Conservation (phyloP, 2,888 invertebrate species). For the Linnaemya vulpina region DNA sequence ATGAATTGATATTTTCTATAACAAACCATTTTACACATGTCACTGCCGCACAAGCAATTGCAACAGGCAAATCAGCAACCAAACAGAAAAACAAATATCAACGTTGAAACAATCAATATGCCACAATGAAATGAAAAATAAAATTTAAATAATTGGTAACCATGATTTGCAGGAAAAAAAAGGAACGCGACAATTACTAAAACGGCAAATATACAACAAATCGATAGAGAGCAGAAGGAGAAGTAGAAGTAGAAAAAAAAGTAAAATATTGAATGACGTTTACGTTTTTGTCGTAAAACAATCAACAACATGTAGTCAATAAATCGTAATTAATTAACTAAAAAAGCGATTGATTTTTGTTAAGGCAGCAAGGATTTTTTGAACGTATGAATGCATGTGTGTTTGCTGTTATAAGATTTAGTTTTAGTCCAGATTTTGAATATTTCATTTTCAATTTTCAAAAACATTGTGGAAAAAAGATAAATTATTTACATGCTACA, state of each 20-base stretch:
- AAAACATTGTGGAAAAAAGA: constrained; percentile 50
- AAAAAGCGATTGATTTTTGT: constrained; percentile 64
- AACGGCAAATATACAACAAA: constrained; percentile 62
- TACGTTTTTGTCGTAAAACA: constrained; percentile 73
- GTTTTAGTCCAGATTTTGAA: constrained; percentile 40
- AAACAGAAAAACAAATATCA: constrained; percentile 49
- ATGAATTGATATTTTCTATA: constrained; percentile 43
- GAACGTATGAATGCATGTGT: neutral
- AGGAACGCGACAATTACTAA: constrained; percentile 65
- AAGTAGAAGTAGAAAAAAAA: constrained; percentile 18
- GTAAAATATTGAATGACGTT: constrained; percentile 61
- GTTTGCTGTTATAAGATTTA: neutral
- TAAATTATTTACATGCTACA: constrained; percentile 31
- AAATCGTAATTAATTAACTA: constrained; percentile 83
- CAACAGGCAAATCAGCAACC: constrained; percentile 58
- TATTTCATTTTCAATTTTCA: constrained; percentile 48
- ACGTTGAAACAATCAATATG: constrained; percentile 63
- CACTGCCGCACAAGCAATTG: constrained; percentile 53
- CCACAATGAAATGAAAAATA: constrained; percentile 48
- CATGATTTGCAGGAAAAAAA: constrained; percentile 55
- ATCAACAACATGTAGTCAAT: constrained; percentile 82
- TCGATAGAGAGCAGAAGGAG: constrained; percentile 22
- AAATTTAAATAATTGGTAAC: constrained; percentile 68
- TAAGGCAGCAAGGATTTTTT: constrained; percentile 41
- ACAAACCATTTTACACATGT: constrained; percentile 65